Evolutionary conservation across 1,140 invertebrate species (phyloP), one percentile per base, ranked within the genome.

Genomic region (Saccostrea glomerata): DNA sequence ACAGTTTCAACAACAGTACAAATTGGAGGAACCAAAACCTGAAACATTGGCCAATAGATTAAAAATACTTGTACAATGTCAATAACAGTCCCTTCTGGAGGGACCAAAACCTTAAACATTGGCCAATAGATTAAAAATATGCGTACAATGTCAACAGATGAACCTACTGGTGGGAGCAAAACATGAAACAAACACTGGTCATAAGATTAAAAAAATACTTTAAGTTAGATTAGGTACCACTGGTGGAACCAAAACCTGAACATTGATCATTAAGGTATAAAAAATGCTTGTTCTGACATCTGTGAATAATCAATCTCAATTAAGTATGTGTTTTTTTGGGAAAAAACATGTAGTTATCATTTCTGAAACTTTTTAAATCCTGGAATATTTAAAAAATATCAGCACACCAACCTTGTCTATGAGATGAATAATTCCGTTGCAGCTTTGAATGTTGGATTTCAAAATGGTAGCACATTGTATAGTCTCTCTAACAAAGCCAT

Each of bases 1-100:
- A 47, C 47, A 36, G 2, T 47, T 1, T 47, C 47, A 47, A 7
- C 47, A 7, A 93, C 60, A 83, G 89, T 92, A n/a, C 91, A 91
- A 20, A 40, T 66, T 17, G 93, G 92, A 7, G 93, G 93, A 17
- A 89, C 85, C 89, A 94, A 56, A 36, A 94, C 90, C 93, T 93
- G 82, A 0, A 89, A 60, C 11, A 66, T 7, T 25, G 70, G 30
- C 5, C 9, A 47, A 47, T 36, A 36, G 30, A 36, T 36, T 7
- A 47, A 47, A 47, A 47, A 47, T 47, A 47, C 47, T 7, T 47
- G 47, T 47, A 47, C 47, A 36, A 36, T 47, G 47, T 47, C 47
- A 47, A 7, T 5, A 7, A 93, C 60, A 84, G 89, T 92, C 17
- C 91, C 92, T 20, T 30, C 77, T 17, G 93, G 92, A 7, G 93